Conservation (phyloP, 2,888 invertebrate genomes). For the Alloplasta piceator region DNA sequence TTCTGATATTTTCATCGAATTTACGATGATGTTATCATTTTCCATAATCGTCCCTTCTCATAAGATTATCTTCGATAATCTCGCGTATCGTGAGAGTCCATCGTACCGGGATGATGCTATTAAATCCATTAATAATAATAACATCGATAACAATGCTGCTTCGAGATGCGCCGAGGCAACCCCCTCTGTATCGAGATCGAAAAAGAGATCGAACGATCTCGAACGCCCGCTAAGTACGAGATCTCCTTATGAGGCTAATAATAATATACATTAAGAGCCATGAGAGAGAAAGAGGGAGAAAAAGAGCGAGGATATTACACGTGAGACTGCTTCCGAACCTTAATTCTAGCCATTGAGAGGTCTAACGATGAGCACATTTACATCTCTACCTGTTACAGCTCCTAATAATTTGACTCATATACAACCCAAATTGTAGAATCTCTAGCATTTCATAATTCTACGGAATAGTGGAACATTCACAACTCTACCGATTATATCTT, state of each 20-base stretch:
- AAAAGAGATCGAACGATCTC: slow-evolving; percentile 10
- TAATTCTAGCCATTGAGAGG: slow-evolving; percentile 28
- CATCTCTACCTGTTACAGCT: too few species aligned
- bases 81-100: not conserved
- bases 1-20: too few species aligned
- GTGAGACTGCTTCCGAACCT: slow-evolving; percentile 48
- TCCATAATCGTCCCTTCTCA: too few species aligned
- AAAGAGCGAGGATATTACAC: slow-evolving; percentile 41
- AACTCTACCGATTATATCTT: too few species aligned
- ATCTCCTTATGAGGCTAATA: slow-evolving; percentile 48
- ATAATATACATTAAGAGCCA: slow-evolving; percentile 62
- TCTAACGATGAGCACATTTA: too few species aligned
- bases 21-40: too few species aligned
- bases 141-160: slow-evolving; percentile 35
- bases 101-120: slow-evolving; percentile 42
- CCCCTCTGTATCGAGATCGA: slow-evolving; percentile 1
- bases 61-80: too few species aligned
- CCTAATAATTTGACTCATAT: too few species aligned
- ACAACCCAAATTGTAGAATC: too few species aligned
- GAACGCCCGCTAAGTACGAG: slow-evolving; percentile 45
- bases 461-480: too few species aligned
- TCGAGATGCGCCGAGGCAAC: slow-evolving; percentile 15
- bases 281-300: slow-evolving; percentile 39
- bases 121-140: slow-evolving; percentile 40
- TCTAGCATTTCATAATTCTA: too few species aligned